Percentiles rank a stretch among this genome's conserved stretches.
Conservation (phyloP, 2,888 invertebrate genomes). For the Margaritifera margaritifera region DNA sequence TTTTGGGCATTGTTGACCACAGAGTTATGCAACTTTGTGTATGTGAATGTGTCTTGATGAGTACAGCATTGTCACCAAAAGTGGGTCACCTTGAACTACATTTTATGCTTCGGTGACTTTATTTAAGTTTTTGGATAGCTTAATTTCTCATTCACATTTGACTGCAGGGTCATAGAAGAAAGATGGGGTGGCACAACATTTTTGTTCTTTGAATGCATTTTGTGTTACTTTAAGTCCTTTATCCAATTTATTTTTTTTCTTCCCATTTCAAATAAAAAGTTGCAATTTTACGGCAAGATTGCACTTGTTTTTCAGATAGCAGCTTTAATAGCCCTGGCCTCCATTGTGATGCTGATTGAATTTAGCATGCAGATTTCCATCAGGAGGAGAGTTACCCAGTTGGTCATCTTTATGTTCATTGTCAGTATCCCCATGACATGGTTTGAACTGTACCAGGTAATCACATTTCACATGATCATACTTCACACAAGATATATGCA, state of each 20-base stretch:
- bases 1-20: no score
- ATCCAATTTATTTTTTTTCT: not conserved
- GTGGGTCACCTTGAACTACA: no score
- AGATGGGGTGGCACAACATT: not conserved
- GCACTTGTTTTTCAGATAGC: slow-evolving; percentile 35
- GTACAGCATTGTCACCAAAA: no score
- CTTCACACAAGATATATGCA: not conserved
- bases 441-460: slow-evolving; percentile 51
- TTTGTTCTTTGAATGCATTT: not conserved
- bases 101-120: no score
- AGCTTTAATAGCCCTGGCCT: slow-evolving; percentile 28
- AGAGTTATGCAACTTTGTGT: no score
- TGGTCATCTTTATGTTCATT: slow-evolving; percentile 45
- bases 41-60: no score
- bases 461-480: not conserved
- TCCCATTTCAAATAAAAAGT: no score
- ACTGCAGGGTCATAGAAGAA: not conserved
- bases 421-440: slow-evolving; percentile 54
- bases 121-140: no score
- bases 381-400: slow-evolving; percentile 34
- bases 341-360: slow-evolving; percentile 35
- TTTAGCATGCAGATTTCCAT: slow-evolving; percentile 38
- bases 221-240: not conserved
- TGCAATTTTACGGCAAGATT: not conserved
- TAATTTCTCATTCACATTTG: no score